Base-by-base conservation (phyloP, 2,113 vertebrate species). In the Ammodytes dubius region DNA sequence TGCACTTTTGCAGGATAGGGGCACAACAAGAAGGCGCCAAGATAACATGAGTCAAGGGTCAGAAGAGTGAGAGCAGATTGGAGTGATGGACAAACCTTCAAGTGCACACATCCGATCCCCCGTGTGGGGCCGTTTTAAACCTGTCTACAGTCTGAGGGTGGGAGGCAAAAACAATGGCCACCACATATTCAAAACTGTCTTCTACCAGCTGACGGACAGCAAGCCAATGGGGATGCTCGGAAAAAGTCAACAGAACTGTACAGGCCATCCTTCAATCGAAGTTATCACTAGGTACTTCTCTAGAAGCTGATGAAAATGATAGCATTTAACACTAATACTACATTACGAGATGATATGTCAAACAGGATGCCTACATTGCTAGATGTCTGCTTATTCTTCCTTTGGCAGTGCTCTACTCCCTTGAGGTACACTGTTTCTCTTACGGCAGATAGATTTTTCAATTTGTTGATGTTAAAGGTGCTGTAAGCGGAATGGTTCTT, bases 21-120 rank as follows among this genome's bases (percentile, higher is more conserved):
- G 76, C 59, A 80, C 61, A 87, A 89, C 68, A 84, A 79, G 19
- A 84, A 69, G 81, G 59, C 27, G 17, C 27, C 56, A n/a, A 70
- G 60, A 61, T 60, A 77, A 77, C 52, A 53, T 0, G 46, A 74
- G 81, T 74, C 72, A 79, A 83, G 67, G 66, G 73, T 86, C 79
- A 74, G 63, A 60, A 43, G 47, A 66, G 37, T 0, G 4, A 63
- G 47, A 71, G 9, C 10, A 47, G 70, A 67, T 27, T 17, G 59
- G 77, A 83, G 54, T 60, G 75, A 82, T 74, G 65, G 75, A 54
- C 52, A 45, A 72, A 59, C 66, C n/a, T 65, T 81, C 70, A 58
- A 75, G 49, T 63, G 56, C 37, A 0, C 7, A 72, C 54, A 82
- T 78, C 37, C 11, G 11, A 27, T 67, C 83, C 72, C 52, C 45